These are phyloP conservation scores for Urocitellus parryii DNA, from an alignment of 2,113 vertebrate genomes.

Conservation along the genomic window DNA sequence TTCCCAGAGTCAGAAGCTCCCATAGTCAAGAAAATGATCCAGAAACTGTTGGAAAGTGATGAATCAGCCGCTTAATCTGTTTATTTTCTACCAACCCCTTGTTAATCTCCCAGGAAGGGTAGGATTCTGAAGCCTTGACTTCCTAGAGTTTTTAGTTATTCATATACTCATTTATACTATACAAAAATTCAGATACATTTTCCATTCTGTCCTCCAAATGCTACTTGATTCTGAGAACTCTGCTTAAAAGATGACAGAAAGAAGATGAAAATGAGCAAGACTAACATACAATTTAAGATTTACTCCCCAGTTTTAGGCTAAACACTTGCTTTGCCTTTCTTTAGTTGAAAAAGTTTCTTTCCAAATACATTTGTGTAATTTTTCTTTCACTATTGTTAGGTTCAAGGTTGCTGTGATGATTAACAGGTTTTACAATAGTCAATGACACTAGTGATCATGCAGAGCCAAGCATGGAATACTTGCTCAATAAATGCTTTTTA, in stretches of 20 bases:
- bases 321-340: slow-evolving; percentile 29
- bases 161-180: background rate
- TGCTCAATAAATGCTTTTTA: background rate
- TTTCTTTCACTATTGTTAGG: background rate
- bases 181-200: background rate
- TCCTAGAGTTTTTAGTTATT: background rate
- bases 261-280: background rate
- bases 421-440: background rate
- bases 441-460: background rate
- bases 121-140: background rate
- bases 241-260: background rate
- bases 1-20: slow-evolving; percentile 14
- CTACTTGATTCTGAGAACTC: background rate
- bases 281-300: background rate
- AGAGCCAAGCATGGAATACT: background rate
- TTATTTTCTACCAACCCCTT: background rate
- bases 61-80: background rate
- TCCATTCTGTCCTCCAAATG: background rate
- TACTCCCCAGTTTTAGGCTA: background rate
- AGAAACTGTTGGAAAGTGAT: slow-evolving; percentile 58
- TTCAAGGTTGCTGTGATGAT: background rate
- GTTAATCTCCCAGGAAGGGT: background rate
- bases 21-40: slow-evolving; percentile 69
- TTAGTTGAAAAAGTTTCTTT: slow-evolving; percentile 46
- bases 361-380: background rate